Evolutionary conservation across 2,888 invertebrate species (phyloP).

Genomic region (Rambutsinella grinnellia): DNA sequence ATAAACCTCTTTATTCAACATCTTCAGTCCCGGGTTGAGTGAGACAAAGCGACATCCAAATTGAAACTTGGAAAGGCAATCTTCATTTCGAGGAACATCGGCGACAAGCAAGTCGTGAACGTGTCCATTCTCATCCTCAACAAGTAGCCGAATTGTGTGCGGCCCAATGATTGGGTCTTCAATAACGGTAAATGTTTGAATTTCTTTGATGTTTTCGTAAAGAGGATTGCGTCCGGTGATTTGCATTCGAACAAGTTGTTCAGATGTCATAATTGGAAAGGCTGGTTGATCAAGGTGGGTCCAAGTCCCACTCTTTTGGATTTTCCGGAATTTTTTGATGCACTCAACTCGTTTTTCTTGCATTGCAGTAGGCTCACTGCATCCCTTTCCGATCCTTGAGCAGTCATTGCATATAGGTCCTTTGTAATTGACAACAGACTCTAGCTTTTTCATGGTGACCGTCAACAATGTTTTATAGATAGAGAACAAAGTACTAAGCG

Average conservation of each 20-base stretch:
- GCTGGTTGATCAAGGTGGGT: neutral
- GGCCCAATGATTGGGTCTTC: conserved; percentile 5
- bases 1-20: no score
- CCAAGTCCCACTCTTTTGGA: neutral
- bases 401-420: no score
- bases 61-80: neutral
- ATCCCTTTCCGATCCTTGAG: no score
- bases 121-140: conserved; percentile 30
- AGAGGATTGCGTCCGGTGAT: conserved; percentile 14
- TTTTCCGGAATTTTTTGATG: neutral
- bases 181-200: conserved; percentile 8
- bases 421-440: no score
- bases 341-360: neutral
- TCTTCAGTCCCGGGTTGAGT: conserved; percentile 4
- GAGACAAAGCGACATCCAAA: neutral
- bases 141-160: neutral
- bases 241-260: neutral
- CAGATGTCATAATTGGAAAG: neutral
- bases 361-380: no score
- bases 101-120: neutral
- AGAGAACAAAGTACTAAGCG: neutral
- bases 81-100: neutral
- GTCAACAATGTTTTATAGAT: neutral
- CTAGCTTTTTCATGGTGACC: neutral
- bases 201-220: neutral